Evolutionary conservation across 2,113 vertebrate genomes (phyloP).

Genomic region (Pseudonaja textilis): DNA sequence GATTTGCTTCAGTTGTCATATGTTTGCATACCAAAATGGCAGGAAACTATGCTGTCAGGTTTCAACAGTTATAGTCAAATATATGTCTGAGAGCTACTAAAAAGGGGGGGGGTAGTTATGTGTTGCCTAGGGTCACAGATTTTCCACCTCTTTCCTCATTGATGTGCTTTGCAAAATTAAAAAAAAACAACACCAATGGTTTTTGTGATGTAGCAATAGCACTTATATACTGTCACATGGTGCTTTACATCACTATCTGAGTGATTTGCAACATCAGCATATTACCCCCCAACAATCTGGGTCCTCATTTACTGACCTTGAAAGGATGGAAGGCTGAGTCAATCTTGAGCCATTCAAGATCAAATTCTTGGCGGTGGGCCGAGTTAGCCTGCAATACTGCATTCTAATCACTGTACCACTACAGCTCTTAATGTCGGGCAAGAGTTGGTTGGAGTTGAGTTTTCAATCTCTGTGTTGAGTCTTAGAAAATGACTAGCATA

Average conservation of each 20-base stretch:
- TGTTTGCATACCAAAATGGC: not conserved
- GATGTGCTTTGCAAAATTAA: not conserved
- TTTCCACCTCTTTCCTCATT: not conserved
- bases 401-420: not conserved
- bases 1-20: not conserved
- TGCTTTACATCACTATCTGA: not conserved
- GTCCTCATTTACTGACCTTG: not conserved
- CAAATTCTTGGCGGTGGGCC: not conserved
- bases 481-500: not conserved
- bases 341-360: not conserved
- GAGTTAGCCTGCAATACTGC: not conserved
- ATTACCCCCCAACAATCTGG: not conserved
- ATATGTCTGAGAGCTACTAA: not conserved
- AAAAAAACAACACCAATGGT: not conserved
- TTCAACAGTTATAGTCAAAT: not conserved
- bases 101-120: rapidly evolving
- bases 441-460: not conserved
- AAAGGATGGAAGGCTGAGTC: not conserved
- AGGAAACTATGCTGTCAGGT: not conserved
- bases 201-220: not conserved
- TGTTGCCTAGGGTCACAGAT: not conserved
- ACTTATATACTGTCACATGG: not conserved
- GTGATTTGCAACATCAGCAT: not conserved
- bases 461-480: not conserved
- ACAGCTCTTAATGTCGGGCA: not conserved